Percentiles rank a stretch among this genome's conserved stretches.
These are phyloP conservation scores for Thera obeliscata DNA, from an alignment of 2,888 invertebrate species.

Conservation along the genomic window DNA sequence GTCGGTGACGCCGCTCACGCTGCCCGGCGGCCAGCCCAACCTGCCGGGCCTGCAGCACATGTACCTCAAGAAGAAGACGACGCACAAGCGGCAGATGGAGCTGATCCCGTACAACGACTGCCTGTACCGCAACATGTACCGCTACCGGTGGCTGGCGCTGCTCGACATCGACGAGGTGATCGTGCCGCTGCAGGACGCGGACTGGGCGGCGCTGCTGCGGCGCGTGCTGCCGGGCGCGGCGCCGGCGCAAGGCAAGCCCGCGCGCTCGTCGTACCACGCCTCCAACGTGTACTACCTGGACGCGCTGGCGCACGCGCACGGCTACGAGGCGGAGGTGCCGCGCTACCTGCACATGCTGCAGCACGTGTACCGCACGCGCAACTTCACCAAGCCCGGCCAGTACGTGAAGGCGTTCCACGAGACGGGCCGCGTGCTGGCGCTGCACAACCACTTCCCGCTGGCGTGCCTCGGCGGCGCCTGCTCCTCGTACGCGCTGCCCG, in stretches of 20 bases:
- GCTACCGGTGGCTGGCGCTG: slow-evolving; percentile 95
- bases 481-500: slow-evolving; percentile 93
- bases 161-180: slow-evolving; percentile 98
- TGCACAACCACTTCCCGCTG: slow-evolving; percentile 97
- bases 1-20: slow-evolving; percentile 90
- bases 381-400: slow-evolving; percentile 96
- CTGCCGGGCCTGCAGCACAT: slow-evolving; percentile 94
- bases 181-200: slow-evolving; percentile 90
- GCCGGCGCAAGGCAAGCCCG: slow-evolving; percentile 75
- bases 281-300: slow-evolving; percentile 97
- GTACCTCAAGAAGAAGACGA: slow-evolving; percentile 95
- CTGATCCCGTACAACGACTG: slow-evolving; percentile 98
- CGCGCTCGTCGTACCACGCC: slow-evolving; percentile 93
- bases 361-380: slow-evolving; percentile 94
- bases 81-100: slow-evolving; percentile 97
- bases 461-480: slow-evolving; percentile 94
- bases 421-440: slow-evolving; percentile 93
- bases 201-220: slow-evolving; percentile 92
- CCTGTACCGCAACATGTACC: slow-evolving; percentile 95
- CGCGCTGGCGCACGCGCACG: slow-evolving; percentile 91
- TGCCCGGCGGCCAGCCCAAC: slow-evolving; percentile 96
- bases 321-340: slow-evolving; percentile 91
- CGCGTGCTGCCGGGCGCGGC: slow-evolving; percentile 87
- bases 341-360: slow-evolving; percentile 97
- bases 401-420: slow-evolving; percentile 98